These are phyloP conservation scores for Alectoris magna DNA, from an alignment of 2,797 vertebrate species.

Conservation along the genomic window DNA sequence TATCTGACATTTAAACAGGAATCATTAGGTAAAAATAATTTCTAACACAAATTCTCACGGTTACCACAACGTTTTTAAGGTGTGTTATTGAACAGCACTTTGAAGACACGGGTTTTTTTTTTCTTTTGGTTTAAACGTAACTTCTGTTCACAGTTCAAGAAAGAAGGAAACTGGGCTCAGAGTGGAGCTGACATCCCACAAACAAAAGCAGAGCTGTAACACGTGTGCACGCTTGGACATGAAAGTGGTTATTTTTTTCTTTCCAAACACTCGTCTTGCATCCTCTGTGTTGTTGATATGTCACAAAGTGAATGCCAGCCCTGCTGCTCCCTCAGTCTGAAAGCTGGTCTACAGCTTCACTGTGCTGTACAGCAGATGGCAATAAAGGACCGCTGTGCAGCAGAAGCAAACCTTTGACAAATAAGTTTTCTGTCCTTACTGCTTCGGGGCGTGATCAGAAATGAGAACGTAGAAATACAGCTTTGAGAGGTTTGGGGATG, in stretches of 20 bases:
- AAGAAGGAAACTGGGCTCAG: background rate
- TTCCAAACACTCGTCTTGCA: background rate
- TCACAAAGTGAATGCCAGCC: background rate
- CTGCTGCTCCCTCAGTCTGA: background rate
- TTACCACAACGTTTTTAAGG: background rate
- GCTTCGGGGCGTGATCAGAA: background rate
- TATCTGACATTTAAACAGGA: constrained; percentile 12
- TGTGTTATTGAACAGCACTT: background rate
- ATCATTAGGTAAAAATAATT: background rate
- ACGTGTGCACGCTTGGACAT: background rate
- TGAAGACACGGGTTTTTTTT: background rate
- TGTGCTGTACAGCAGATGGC: constrained; percentile 56
- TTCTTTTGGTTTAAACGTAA: background rate
- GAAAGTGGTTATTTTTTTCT: background rate
- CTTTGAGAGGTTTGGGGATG: background rate
- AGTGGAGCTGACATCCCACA: background rate
- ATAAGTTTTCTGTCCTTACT: background rate
- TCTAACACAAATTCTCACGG: background rate
- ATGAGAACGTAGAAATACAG: background rate
- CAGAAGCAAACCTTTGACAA: background rate
- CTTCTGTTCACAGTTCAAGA: background rate
- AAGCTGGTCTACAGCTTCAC: background rate
- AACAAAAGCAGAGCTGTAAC: background rate
- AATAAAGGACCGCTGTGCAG: background rate
- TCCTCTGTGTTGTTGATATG: background rate